Conservation (phyloP, 2,888 invertebrate species). For the Theristus sp. region DNA sequence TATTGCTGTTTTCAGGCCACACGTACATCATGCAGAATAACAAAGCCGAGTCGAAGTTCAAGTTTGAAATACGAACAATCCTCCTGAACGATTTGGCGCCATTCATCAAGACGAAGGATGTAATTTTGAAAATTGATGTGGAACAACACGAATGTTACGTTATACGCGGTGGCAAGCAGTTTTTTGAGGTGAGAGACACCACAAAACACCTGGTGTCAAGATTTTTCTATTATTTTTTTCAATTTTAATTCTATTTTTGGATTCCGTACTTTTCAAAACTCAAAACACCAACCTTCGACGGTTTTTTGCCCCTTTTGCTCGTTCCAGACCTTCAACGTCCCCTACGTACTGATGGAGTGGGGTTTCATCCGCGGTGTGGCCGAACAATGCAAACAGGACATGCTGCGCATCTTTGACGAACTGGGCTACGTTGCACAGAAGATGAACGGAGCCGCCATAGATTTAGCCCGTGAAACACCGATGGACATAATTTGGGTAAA, state of each 20-base stretch:
- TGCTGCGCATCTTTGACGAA: background rate
- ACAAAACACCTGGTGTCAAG: too few relatives aligned
- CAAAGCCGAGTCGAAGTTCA: background rate
- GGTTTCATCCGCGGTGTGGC: background rate
- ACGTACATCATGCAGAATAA: background rate
- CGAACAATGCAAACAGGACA: background rate
- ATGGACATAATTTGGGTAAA: background rate
- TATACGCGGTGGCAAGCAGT: background rate
- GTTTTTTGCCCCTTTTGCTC: too few relatives aligned
- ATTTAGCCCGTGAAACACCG: background rate
- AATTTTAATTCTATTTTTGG: too few relatives aligned
- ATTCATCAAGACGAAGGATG: background rate
- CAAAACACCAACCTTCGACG: too few relatives aligned
- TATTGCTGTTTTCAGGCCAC: background rate
- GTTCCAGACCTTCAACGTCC: background rate
- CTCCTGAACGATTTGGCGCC: background rate
- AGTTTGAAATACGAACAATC: background rate
- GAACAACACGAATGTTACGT: background rate
- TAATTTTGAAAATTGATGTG: background rate
- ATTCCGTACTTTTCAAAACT: too few relatives aligned
- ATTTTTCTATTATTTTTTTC: too few relatives aligned
- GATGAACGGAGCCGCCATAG: background rate
- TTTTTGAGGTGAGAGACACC: too few relatives aligned
- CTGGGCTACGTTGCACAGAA: background rate
- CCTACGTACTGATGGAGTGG: background rate